Evolutionary conservation across 2,888 invertebrate species (phyloP).

Genomic region (Meganola albula): DNA sequence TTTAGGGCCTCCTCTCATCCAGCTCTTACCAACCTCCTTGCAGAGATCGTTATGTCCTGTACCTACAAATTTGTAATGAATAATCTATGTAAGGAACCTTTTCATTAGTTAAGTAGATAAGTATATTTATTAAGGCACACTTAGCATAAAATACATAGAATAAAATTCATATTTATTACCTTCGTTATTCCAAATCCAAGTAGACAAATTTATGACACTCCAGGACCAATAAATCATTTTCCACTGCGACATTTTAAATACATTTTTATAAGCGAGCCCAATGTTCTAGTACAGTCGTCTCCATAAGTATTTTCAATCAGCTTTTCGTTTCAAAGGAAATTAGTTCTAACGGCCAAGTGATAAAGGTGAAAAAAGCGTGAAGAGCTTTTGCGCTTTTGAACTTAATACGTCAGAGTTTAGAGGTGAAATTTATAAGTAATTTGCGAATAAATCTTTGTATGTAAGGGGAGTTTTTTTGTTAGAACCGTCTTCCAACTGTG

Average conservation of each 20-base stretch:
- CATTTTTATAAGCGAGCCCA: constrained; percentile 74
- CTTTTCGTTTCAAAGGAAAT: constrained; percentile 16
- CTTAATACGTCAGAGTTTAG: constrained; percentile 32
- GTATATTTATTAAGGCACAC: too few relatives aligned
- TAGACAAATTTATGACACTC: constrained; percentile 74
- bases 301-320: constrained; percentile 24
- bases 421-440: constrained; percentile 74
- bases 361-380: constrained; percentile 13
- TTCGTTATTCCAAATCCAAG: constrained; percentile 59
- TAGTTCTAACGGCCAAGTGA: constrained; percentile 8
- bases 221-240: constrained; percentile 68
- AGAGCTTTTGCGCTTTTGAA: constrained; percentile 11
- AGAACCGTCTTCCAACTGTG: constrained; percentile 50
- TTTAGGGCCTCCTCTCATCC: too few relatives aligned
- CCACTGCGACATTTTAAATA: constrained; percentile 72
- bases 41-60: too few relatives aligned
- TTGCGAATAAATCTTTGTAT: constrained; percentile 73
- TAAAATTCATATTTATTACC: constrained; percentile 64
- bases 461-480: constrained; percentile 63
- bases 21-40: too few relatives aligned
- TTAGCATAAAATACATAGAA: too few relatives aligned
- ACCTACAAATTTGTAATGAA: too few relatives aligned
- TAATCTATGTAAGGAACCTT: too few relatives aligned
- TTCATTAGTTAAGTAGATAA: too few relatives aligned
- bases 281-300: constrained; percentile 45